Evolutionary conservation across 2,797 vertebrate genomes (phyloP), one percentile per base, ranked within the genome.

Genomic region (Bradypodion pumilum): DNA sequence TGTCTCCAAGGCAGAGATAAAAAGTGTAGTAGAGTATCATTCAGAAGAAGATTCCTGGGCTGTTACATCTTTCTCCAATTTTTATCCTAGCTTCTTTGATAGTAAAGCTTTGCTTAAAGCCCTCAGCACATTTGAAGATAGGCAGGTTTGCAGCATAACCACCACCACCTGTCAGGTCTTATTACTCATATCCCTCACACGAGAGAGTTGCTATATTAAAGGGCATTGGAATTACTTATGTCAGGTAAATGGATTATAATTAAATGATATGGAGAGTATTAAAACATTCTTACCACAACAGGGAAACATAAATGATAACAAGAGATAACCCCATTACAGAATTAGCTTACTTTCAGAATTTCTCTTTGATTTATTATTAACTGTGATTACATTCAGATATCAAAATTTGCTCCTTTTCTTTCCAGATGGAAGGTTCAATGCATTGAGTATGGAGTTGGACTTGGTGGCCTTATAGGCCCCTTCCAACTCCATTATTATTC

Each of bases 181-280:
- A 86, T 89, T 93, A 69, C 85, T 68, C 86, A 68, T 84, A 35
- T 88, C 87, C 82, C 89, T 90, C 90, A 88, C 72, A 29, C 85
- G 80, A 52, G 89, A 86, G 90, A 89, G 87, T 85, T 86, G 78
- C 86, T 92, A 74, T 75, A 85, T 78, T 87, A 92, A 91, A 93
- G 90, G 88, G 80, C 84, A 83, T 75, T 29, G 86, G 89, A 91
- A 93, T 92, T 78, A 91, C 85, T 92, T 89, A 69, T 42, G 78
- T 89, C 89, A 83, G 90, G 90, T 88, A 93, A 89, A 82, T 83
- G 89, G 89, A 88, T 92, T 77, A 65, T 86, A 92, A 86, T 92
- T 88, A 92, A 93, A 90, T 72, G 80, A 76, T 91, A 83, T n/a
- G 42, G 73, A 80, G 88, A 90, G 92, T 89, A 88, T 92, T 89